Percentiles rank a stretch among this genome's conserved stretches.
phyloP scores from a whole-genome alignment of 2,113 vertebrate genomes.

The Azemiops feae region DNA sequence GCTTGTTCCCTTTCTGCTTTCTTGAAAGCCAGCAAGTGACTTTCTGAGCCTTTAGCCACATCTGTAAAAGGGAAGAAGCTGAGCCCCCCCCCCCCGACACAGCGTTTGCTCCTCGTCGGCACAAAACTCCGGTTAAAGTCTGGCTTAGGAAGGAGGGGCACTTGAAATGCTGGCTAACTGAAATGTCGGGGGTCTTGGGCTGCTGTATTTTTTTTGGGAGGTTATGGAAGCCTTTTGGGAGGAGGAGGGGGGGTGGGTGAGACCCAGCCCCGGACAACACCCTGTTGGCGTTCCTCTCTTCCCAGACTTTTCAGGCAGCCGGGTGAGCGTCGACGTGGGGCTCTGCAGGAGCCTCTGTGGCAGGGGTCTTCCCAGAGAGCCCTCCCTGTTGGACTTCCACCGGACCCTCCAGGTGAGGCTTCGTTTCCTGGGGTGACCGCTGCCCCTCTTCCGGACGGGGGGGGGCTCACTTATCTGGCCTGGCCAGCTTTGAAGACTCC shows the following conservation, averaged over 20 bases:
- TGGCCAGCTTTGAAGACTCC: neutral
- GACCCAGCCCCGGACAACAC: neutral
- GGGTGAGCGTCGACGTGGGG: slow-evolving; percentile 72
- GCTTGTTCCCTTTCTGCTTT: neutral
- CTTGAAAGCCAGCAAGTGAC: neutral
- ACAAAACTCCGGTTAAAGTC: neutral
- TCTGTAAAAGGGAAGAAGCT: neutral
- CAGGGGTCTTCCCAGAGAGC: slow-evolving; percentile 64
- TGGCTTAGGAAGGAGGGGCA: too few species aligned
- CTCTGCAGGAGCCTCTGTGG: slow-evolving; percentile 71
- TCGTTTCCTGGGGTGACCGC: too few species aligned
- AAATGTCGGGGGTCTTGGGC: neutral
- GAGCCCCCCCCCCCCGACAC: neutral
- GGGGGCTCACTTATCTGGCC: neutral
- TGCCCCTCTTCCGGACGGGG: neutral
- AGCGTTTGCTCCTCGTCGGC: neutral
- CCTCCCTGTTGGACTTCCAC: slow-evolving; percentile 74
- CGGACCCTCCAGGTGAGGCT: slow-evolving; percentile 72
- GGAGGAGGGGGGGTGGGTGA: neutral
- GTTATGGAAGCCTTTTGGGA: neutral
- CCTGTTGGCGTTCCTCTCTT: neutral
- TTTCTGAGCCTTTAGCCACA: neutral
- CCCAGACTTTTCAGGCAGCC: slow-evolving; percentile 73
- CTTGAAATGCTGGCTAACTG: neutral
- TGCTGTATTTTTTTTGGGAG: neutral